Base-by-base conservation (phyloP, 2,113 vertebrate species). In the Ardeotis arabs region DNA sequence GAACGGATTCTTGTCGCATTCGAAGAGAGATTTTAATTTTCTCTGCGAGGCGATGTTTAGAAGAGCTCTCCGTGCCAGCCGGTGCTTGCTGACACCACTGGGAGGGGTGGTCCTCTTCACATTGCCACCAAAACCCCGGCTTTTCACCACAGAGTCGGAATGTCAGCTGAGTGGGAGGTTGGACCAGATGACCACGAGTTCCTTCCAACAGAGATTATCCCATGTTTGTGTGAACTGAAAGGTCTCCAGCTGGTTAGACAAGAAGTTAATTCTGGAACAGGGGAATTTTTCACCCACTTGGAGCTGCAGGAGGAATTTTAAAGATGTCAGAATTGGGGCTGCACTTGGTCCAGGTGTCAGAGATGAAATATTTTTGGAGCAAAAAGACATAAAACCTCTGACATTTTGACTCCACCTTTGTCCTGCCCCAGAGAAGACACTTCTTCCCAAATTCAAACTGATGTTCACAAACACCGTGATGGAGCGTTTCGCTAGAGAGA, bases 81-180 rank as follows among this genome's bases (percentile, higher is more conserved):
- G 63, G 33, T 24, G 73, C 53, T 12, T 77, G 74, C 47, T 62
- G 75, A 21, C 60, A 6, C 1, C 0, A 1, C 3, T 28, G 74
- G 27, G 35, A 24, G 6, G 31, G 62, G 7, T 10, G 35, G 22
- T 63, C 13, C 47, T 72, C 21, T 37, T 27, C 7, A n/a, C 18
- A 3, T 24, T 4, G 3, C 22, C 44, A 11, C 37, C 55, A 17
- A 31, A 5, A 1, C 3, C 27, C 19, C 3, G 0, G 24, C 22
- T 35, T 45, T 58, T 68, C 45, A 21, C 49, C 29, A 11, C 19
- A 15, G 41, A 17, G 22, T 29, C 37, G 2, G 0, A 7, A 11
- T 4, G 44, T 83, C 66, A 50, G 0, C 28, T 24, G 21, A 3
- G 35, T 6, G 16, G 22, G 21, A 31, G 21, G 5, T 52, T 33